Evolutionary conservation across 2,888 invertebrate species (phyloP).

Genomic region (Salticus scenicus): DNA sequence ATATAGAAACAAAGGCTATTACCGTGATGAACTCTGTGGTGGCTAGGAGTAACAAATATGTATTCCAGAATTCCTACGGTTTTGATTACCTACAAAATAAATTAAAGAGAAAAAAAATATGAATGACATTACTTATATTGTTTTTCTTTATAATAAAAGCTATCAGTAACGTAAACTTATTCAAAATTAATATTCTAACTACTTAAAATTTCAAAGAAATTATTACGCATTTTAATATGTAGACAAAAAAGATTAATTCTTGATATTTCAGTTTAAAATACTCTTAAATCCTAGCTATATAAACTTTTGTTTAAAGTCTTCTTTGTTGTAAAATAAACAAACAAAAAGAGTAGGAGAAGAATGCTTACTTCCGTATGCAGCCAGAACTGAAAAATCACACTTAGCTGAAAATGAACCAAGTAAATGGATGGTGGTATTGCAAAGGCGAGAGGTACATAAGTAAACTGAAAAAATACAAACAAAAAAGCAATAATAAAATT

Average conservation of each 20-base stretch:
- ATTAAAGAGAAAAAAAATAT: not conserved
- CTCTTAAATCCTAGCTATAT: not conserved
- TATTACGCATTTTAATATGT: no score
- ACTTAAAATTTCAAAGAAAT: no score
- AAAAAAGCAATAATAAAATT: no score
- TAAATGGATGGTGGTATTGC: constrained; percentile 86
- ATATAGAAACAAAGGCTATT: constrained; percentile 1
- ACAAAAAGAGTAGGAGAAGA: not conserved
- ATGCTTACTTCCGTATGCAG: constrained; percentile 86
- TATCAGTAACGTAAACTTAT: no score
- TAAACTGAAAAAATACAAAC: constrained; percentile 71
- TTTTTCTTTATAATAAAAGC: not conserved
- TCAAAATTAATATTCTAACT: no score
- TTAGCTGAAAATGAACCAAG: constrained; percentile 90
- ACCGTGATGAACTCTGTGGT: constrained; percentile 65
- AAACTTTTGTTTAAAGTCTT: not conserved
- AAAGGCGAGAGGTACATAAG: constrained; percentile 80
- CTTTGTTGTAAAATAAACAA: not conserved
- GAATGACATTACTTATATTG: no score
- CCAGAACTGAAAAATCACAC: constrained; percentile 94
- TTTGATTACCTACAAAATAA: constrained; percentile 36
- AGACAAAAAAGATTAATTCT: no score
- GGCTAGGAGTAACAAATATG: constrained; percentile 59
- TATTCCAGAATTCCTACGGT: constrained; percentile 41
- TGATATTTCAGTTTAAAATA: not conserved